Evolutionary conservation across 2,888 invertebrate genomes (phyloP).

Genomic region (Timema cristinae): DNA sequence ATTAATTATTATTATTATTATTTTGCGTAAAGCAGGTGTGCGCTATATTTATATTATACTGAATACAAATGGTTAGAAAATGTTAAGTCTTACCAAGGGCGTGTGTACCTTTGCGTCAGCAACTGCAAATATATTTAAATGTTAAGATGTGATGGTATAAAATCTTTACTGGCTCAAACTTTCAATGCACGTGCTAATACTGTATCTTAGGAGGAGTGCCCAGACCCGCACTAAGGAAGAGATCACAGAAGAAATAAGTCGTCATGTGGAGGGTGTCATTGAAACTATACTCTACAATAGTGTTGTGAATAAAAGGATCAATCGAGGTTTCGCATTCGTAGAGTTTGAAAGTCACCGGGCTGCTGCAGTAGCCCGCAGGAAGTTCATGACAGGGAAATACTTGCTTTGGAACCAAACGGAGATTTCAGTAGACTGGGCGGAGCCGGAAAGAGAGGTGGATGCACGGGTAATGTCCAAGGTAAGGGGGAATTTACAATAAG

Average conservation of each 20-base stretch:
- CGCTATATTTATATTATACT: no score
- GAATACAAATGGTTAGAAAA: no score
- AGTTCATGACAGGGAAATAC: conserved; percentile 54
- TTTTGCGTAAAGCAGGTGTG: no score
- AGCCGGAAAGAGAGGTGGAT: conserved; percentile 72
- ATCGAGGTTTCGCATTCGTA: conserved; percentile 79
- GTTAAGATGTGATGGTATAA: no score
- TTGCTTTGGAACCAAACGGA: conserved; percentile 58
- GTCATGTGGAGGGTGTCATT: conserved; percentile 63
- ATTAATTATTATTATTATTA: no score
- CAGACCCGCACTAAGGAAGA: no score
- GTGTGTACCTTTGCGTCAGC: no score
- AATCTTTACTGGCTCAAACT: no score
- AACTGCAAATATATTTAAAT: no score
- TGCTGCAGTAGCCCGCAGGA: conserved; percentile 67
- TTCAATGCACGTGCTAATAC: no score
- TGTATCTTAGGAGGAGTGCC: no score
- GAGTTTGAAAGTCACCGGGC: conserved; percentile 76
- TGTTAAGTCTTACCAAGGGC: no score
- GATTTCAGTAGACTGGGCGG: conserved; percentile 82
- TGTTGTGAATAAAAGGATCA: conserved; percentile 56
- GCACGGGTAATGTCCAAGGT: conserved; percentile 65
- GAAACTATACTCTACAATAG: conserved; percentile 64
- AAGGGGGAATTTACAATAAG: conserved; percentile 34
- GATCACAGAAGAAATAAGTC: conserved; percentile 55